Percentiles rank a stretch among this genome's conserved stretches.
Evolutionary conservation across 1,140 invertebrate species (phyloP).

Genomic region (Drosophila repletoides): DNA sequence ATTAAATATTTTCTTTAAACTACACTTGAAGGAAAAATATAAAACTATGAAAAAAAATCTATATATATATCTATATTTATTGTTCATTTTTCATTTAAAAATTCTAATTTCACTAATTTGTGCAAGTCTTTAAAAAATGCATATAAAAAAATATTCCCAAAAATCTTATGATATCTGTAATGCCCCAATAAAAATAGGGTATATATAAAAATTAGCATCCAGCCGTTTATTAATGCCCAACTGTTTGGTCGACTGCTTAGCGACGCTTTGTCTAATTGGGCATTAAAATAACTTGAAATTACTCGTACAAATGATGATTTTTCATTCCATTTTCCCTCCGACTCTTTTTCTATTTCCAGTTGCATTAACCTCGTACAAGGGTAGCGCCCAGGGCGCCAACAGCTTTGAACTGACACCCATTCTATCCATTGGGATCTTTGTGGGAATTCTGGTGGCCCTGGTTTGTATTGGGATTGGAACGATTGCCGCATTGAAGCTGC

Average conservation of each 20-base stretch:
- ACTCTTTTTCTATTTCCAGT: conserved; percentile 50
- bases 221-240: conserved; percentile 21
- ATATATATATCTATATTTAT: no score
- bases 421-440: conserved; percentile 86
- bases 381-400: conserved; percentile 83
- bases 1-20: no score
- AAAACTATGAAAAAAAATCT: no score
- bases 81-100: no score
- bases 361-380: conserved; percentile 83
- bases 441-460: conserved; percentile 88
- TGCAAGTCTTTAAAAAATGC: no score
- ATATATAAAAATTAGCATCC: conserved; percentile 16
- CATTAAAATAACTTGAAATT: conserved; percentile 30
- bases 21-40: no score
- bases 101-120: no score
- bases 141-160: no score
- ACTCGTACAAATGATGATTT: conserved; percentile 20
- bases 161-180: neutral
- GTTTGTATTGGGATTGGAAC: conserved; percentile 88
- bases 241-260: conserved; percentile 3
- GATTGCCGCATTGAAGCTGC: conserved; percentile 87
- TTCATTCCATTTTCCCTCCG: neutral
- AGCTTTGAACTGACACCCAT: conserved; percentile 89
- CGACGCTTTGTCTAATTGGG: conserved; percentile 24
- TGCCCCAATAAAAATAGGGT: neutral